Percentiles rank a stretch among this genome's conserved stretches.
These are phyloP conservation scores for Neelides sp. DNA, from an alignment of 1,140 invertebrate genomes.

Conservation along the genomic window DNA sequence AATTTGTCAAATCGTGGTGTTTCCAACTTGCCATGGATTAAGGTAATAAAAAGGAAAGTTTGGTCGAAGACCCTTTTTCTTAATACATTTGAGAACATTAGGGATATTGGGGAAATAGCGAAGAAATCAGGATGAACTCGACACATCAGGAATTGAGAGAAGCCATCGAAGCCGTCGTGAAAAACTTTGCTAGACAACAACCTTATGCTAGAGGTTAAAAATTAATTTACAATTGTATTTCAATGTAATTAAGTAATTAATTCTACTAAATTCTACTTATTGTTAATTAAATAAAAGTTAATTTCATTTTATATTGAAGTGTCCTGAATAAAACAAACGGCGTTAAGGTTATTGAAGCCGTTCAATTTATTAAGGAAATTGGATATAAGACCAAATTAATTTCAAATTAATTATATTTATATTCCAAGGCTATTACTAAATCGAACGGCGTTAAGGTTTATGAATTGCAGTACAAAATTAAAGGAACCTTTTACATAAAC, in stretches of 20 bases:
- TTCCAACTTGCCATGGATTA: too few species aligned
- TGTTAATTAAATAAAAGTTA: conserved; percentile 1
- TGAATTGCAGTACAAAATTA: neutral
- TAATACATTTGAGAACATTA: too few species aligned
- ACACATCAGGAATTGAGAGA: conserved; percentile 9
- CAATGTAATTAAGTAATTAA: too few species aligned
- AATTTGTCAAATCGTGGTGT: too few species aligned
- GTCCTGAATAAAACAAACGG: neutral
- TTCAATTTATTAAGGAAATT: neutral
- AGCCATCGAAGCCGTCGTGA: conserved; percentile 21
- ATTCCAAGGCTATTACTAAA: too few species aligned
- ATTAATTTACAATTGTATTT: too few species aligned
- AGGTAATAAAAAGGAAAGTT: too few species aligned
- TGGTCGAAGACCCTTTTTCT: too few species aligned
- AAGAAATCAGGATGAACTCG: conserved; percentile 8
- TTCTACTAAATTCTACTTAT: conserved; percentile 14
- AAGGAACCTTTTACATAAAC: neutral
- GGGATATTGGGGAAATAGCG: too few species aligned
- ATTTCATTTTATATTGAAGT: neutral
- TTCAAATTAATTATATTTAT: too few species aligned
- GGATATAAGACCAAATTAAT: too few species aligned
- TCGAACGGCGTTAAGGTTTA: neutral
- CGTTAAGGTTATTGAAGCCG: conserved; percentile 1
- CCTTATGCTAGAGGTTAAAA: too few species aligned
- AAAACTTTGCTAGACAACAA: conserved; percentile 25